These are phyloP conservation scores for Drosophila mercatorum DNA, from an alignment of 2,888 invertebrate genomes.

Conservation along the genomic window DNA sequence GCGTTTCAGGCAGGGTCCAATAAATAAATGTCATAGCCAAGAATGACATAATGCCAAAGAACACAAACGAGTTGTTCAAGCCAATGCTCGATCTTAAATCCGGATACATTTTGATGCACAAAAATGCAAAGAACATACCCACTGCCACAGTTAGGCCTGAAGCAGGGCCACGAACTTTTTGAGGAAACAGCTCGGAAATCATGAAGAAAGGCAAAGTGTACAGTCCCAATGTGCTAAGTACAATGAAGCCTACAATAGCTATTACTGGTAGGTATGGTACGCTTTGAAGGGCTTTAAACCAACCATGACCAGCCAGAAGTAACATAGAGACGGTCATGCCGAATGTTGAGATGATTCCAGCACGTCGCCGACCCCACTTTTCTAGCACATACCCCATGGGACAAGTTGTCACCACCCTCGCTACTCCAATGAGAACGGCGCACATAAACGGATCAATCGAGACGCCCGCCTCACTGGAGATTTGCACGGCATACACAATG, in stretches of 20 bases:
- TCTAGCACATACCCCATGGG: slow-evolving; percentile 88
- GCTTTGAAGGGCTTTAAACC: slow-evolving; percentile 69
- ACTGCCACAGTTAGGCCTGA: slow-evolving; percentile 89
- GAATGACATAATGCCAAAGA: slow-evolving; percentile 87
- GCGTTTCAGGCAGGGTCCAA: slow-evolving; percentile 89
- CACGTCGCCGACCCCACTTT: slow-evolving; percentile 87
- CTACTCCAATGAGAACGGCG: slow-evolving; percentile 88
- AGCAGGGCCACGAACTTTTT: slow-evolving; percentile 87
- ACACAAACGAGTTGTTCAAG: slow-evolving; percentile 87
- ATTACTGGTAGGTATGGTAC: slow-evolving; percentile 79
- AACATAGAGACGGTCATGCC: slow-evolving; percentile 88
- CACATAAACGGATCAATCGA: slow-evolving; percentile 88
- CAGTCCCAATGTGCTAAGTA: slow-evolving; percentile 85
- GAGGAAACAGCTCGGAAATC: slow-evolving; percentile 90
- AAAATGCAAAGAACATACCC: slow-evolving; percentile 88
- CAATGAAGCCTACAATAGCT: slow-evolving; percentile 83
- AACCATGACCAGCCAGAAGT: slow-evolving; percentile 85
- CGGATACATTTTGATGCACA: slow-evolving; percentile 89
- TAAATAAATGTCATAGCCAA: slow-evolving; percentile 87
- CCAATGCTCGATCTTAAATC: slow-evolving; percentile 87
- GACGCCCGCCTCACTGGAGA: slow-evolving; percentile 87
- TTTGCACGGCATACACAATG: slow-evolving; percentile 89
- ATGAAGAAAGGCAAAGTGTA: slow-evolving; percentile 90
- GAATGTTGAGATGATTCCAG: slow-evolving; percentile 88
- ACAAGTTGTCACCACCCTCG: slow-evolving; percentile 87